A percentile compares a stretch with the other conserved stretches of the same genome.
Evolutionary conservation across 1,140 invertebrate genomes (phyloP).

Genomic region (Parasteatoda tepidariorum): DNA sequence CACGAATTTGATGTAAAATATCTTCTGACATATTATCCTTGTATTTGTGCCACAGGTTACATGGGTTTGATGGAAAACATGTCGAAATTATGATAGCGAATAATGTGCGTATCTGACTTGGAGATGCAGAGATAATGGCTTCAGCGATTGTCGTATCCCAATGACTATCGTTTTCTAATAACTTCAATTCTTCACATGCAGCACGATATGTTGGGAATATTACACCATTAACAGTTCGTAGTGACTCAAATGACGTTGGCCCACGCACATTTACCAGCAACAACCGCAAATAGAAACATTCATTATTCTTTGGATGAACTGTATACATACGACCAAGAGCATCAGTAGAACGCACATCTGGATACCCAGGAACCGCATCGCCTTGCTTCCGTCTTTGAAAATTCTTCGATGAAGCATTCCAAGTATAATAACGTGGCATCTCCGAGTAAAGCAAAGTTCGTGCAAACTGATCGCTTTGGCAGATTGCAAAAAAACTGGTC

Average conservation of each 20-base stretch:
- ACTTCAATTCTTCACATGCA: slow-evolving; percentile 66
- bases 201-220: too few species aligned
- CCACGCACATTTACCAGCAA: slow-evolving; percentile 1
- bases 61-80: too few species aligned
- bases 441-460: slow-evolving; percentile 4
- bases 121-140: slow-evolving; percentile 67
- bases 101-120: slow-evolving; percentile 59
- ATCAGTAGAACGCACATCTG: not conserved
- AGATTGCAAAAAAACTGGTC: slow-evolving; percentile 35
- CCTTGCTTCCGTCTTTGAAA: slow-evolving; percentile 18
- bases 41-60: slow-evolving; percentile 15
- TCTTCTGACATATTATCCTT: too few species aligned
- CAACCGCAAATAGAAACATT: slow-evolving; percentile 6
- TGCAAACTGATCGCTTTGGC: slow-evolving; percentile 46
- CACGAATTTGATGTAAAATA: too few species aligned
- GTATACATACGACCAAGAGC: too few species aligned
- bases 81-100: slow-evolving; percentile 24
- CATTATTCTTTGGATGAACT: slow-evolving; percentile 7
- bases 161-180: slow-evolving; percentile 67
- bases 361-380: slow-evolving; percentile 12
- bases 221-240: too few species aligned
- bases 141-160: slow-evolving; percentile 66
- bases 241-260: too few species aligned
- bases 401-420: slow-evolving; percentile 25
- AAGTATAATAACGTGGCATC: slow-evolving; percentile 18